These are phyloP conservation scores for Marcusenius ussheri DNA, from an alignment of 2,113 vertebrate species.

Conservation along the genomic window DNA sequence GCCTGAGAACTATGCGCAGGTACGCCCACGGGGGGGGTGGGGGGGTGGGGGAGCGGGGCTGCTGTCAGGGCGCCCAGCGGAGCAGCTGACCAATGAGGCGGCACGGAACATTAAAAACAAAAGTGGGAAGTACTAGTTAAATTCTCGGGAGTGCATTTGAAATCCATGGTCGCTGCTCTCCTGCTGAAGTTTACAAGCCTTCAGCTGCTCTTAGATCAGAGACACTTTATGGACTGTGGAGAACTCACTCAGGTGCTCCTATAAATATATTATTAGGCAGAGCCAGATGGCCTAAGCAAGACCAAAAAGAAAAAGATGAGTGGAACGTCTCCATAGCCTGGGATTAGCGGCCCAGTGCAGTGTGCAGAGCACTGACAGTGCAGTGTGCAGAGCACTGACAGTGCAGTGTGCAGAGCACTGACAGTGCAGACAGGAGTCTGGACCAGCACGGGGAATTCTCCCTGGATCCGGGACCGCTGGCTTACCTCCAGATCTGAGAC, in stretches of 20 bases:
- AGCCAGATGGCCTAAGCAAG: not conserved
- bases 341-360: not conserved
- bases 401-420: not conserved
- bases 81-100: not conserved
- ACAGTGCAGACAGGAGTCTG: not conserved
- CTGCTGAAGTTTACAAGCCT: not conserved
- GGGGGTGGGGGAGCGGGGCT: not conserved
- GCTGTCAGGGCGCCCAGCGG: no score
- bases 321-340: not conserved
- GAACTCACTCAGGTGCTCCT: not conserved
- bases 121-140: not conserved
- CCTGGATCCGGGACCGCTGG: not conserved
- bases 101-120: not conserved
- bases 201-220: not conserved
- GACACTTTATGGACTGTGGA: not conserved
- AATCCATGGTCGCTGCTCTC: not conserved
- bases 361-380: not conserved
- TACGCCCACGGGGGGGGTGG: constrained; percentile 35
- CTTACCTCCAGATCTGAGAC: not conserved
- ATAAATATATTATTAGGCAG: not conserved
- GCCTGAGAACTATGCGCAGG: constrained; percentile 95
- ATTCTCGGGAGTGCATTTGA: not conserved
- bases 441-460: not conserved
- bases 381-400: not conserved
- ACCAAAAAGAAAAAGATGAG: not conserved